phyloP scores from a whole-genome alignment of 1,140 invertebrate species.

The Eumaeus atala region DNA sequence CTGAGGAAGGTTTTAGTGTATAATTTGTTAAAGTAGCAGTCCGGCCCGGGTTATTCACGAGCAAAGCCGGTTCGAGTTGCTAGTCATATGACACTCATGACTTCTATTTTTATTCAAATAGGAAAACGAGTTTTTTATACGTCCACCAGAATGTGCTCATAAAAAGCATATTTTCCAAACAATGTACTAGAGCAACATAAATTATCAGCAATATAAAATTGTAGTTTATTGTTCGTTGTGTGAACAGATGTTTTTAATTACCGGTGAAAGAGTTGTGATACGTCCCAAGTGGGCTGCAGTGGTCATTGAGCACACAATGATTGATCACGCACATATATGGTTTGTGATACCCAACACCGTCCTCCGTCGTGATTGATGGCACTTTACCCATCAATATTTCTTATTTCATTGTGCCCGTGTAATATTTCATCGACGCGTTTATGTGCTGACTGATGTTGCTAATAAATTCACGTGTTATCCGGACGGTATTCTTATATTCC shows the following conservation, averaged over 20 bases:
- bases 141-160: too few species aligned
- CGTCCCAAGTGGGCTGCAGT: slow-evolving; percentile 1
- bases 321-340: not conserved
- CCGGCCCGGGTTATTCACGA: too few species aligned
- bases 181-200: not conserved
- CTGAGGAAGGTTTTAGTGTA: too few species aligned
- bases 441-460: not conserved
- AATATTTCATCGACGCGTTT: slow-evolving; percentile 2
- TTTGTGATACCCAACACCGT: slow-evolving; percentile 2
- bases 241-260: slow-evolving; percentile 8
- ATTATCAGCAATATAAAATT: slow-evolving; percentile 4
- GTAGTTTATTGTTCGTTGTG: too few species aligned
- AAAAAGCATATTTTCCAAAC: not conserved
- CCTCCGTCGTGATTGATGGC: not conserved
- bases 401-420: slow-evolving; percentile 8
- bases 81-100: too few species aligned
- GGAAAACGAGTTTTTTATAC: too few species aligned
- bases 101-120: too few species aligned
- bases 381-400: slow-evolving; percentile 5
- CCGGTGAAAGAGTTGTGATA: not conserved
- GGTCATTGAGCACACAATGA: not conserved
- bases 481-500: not conserved
- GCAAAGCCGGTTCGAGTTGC: too few species aligned
- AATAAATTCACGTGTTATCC: slow-evolving; percentile 3
- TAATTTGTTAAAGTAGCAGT: too few species aligned